Conservation (phyloP, 2,888 invertebrate species). For the Noctua janthina region DNA sequence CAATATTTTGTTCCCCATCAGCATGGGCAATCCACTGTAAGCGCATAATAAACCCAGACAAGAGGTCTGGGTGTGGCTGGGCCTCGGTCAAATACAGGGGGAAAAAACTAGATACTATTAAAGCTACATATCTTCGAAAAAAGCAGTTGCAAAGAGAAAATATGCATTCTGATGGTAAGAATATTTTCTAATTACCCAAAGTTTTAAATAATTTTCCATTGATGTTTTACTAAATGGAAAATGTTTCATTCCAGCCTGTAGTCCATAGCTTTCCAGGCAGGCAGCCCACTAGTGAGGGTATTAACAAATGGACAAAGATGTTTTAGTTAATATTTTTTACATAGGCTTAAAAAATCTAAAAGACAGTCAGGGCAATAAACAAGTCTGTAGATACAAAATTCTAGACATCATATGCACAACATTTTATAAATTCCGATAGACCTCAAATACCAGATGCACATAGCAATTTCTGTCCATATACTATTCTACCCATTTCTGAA, state of each 20-base stretch:
- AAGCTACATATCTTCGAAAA: constrained; percentile 95
- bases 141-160: constrained; percentile 91
- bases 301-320: neutral
- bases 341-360: neutral
- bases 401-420: too few relatives aligned
- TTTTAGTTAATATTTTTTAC: neutral
- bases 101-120: constrained; percentile 96
- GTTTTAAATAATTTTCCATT: neutral
- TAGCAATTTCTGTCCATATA: too few relatives aligned
- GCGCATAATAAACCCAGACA: constrained; percentile 96
- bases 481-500: too few relatives aligned
- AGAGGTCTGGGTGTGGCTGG: constrained; percentile 98
- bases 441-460: too few relatives aligned
- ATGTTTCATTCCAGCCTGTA: neutral
- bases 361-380: too few relatives aligned
- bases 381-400: too few relatives aligned
- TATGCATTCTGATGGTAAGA: constrained; percentile 86
- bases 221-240: neutral
- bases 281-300: neutral
- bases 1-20: constrained; percentile 96
- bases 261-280: neutral
- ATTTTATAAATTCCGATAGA: too few relatives aligned
- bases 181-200: neutral
- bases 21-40: constrained; percentile 98
- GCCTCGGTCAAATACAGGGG: constrained; percentile 97